Evolutionary conservation across 2,888 invertebrate genomes (phyloP).

Genomic region (Chloromyia formosa): DNA sequence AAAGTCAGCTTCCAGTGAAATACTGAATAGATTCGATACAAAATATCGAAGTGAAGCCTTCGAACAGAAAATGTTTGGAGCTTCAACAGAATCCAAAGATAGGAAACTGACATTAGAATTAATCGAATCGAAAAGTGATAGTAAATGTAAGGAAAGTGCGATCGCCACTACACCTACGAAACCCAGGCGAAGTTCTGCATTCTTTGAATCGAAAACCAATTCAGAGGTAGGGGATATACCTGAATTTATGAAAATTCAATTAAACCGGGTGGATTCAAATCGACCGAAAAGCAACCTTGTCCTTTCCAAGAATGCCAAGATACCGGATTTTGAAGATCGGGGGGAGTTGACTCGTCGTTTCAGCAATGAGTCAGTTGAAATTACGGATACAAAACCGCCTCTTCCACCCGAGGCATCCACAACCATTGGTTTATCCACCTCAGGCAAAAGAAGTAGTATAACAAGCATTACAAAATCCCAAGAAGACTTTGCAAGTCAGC

Average conservation of each 20-base stretch:
- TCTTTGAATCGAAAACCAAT: conserved; percentile 34
- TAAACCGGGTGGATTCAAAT: conserved; percentile 74
- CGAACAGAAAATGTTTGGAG: background rate
- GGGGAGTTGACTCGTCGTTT: conserved; percentile 59
- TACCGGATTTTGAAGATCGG: conserved; percentile 56
- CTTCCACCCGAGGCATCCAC: conserved; percentile 42
- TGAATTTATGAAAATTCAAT: conserved; percentile 75
- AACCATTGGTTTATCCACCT: too few relatives aligned
- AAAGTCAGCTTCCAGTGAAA: conserved; percentile 26
- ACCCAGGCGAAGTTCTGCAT: conserved; percentile 42
- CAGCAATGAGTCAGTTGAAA: conserved; percentile 65
- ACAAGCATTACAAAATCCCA: background rate
- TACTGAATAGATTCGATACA: conserved; percentile 18
- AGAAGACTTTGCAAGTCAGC: background rate
- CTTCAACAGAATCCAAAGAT: background rate
- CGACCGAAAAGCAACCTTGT: conserved; percentile 71
- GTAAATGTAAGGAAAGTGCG: background rate
- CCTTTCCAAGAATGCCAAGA: conserved; percentile 68
- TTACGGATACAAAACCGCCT: conserved; percentile 57
- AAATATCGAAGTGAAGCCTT: background rate
- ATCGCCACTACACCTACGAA: conserved; percentile 53
- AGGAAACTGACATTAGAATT: conserved; percentile 17
- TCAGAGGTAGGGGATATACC: conserved; percentile 66
- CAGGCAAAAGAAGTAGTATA: background rate
- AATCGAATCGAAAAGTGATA: conserved; percentile 6